Evolutionary conservation across 2,113 vertebrate genomes (phyloP), one percentile per base, ranked within the genome.

Genomic region (Urocolius indicus): DNA sequence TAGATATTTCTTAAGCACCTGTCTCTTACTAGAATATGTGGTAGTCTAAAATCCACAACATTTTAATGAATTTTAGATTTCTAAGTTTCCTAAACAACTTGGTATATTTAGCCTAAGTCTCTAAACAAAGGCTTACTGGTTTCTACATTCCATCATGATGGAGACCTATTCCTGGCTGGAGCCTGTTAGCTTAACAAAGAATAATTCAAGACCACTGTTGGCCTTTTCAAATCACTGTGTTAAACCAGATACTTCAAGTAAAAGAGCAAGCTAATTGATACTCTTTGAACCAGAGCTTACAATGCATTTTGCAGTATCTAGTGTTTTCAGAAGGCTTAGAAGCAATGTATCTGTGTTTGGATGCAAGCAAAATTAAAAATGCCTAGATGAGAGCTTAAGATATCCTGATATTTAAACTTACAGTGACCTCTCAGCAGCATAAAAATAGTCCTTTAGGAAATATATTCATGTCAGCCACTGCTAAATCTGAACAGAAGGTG

Each of bases 211-310:
- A 30, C 80, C 58, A 19, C 41, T 82, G 41, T 73, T 89, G 81
- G 74, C 54, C 73, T 95, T 93, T 95, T 90, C 69, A 77, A 92
- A 87, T 93, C 95, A 78, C 66, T 0, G 0, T 36, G 57, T 41
- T 89, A 79, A 94, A 81, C 54, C 48, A 89, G 87, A 85, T 75
- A 93, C 93, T 92, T 94, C 89, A 93, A 94, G 84, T 84, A 87
- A 72, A 93, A 92, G 69, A 89, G 62, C 69, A 76, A 68, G 58
- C 27, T 97, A 97, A 96, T 86, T 96, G 87, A 89, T 96, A 89
- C 29, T 89, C 91, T 96, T 89, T 89, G 84, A 96, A 92, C 80
- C 49, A 73, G 87, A 93, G 81, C 73, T 95, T 89, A 48, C 65
- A 45, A 68, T 78, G n/a, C 79, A n/a, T 89, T 87, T 78, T 82